These are phyloP conservation scores for Anastatus disparis DNA, from an alignment of 1,140 invertebrate species.

Conservation along the genomic window DNA sequence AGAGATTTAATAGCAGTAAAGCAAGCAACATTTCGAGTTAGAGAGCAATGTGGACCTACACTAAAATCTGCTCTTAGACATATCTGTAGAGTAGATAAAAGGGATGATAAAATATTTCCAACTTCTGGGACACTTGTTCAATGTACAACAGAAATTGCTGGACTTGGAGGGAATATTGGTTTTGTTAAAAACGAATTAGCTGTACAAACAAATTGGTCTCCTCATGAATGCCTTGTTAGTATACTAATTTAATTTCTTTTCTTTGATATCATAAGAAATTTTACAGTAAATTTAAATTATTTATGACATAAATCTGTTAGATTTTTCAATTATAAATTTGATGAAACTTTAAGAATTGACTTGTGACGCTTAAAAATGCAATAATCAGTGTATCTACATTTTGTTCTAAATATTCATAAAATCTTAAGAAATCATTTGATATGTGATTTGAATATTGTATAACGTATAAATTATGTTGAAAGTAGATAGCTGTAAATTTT, in stretches of 20 bases:
- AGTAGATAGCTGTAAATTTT: no score
- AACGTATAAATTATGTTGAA: no score
- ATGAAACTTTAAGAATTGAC: no score
- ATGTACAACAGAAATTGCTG: constrained; percentile 82
- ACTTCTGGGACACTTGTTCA: constrained; percentile 75
- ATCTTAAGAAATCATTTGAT: no score
- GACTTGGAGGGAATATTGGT: constrained; percentile 86
- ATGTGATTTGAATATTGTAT: no score
- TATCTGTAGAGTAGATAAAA: constrained; percentile 79
- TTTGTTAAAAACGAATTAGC: constrained; percentile 86
- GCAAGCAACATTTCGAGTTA: constrained; percentile 78
- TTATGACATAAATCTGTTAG: no score
- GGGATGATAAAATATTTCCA: constrained; percentile 84
- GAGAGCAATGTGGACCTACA: constrained; percentile 85
- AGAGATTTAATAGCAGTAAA: constrained; percentile 76
- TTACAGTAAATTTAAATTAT: no score
- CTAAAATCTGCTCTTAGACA: constrained; percentile 87
- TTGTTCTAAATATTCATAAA: no score
- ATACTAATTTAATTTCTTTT: constrained; percentile 20
- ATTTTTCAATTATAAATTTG: no score
- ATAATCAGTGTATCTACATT: no score
- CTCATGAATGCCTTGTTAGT: constrained; percentile 74
- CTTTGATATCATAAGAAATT: no score
- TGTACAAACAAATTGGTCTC: constrained; percentile 79
- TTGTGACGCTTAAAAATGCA: no score